A percentile compares a stretch with the other conserved stretches of the same genome.
These are phyloP conservation scores for Hipparchia sbordonii DNA, from an alignment of 2,888 invertebrate species.

Conservation along the genomic window DNA sequence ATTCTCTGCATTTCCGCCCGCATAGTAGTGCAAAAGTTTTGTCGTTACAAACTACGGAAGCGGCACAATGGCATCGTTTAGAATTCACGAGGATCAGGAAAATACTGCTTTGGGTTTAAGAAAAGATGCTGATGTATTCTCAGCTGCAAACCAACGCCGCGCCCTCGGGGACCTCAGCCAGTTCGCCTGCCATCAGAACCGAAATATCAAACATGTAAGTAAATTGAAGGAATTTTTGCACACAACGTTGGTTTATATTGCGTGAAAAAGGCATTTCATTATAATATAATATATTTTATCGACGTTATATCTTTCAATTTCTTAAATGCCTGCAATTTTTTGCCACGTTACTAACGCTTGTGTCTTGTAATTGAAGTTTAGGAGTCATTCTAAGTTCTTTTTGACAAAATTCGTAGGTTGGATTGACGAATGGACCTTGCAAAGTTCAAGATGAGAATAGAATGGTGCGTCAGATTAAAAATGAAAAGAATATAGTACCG, in stretches of 20 bases:
- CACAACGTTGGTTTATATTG: background rate
- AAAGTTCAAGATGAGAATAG: constrained; percentile 78
- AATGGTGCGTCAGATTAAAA: constrained; percentile 73
- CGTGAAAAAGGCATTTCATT: background rate
- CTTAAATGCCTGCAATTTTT: background rate
- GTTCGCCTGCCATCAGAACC: constrained; percentile 80
- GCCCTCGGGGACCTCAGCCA: constrained; percentile 85
- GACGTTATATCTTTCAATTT: background rate
- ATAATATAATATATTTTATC: background rate
- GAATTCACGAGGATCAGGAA: constrained; percentile 90
- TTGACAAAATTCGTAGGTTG: constrained; percentile 55
- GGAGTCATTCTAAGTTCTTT: background rate
- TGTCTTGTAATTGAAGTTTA: too few species aligned
- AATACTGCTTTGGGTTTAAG: constrained; percentile 83
- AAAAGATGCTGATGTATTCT: constrained; percentile 78
- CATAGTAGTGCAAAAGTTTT: constrained; percentile 50
- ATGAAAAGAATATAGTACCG: constrained; percentile 77
- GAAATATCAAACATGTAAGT: constrained; percentile 82
- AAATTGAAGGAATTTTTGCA: background rate
- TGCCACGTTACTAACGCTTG: background rate
- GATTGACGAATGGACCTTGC: constrained; percentile 72
- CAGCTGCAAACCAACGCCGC: constrained; percentile 81
- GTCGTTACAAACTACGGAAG: constrained; percentile 60
- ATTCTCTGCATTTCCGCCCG: constrained; percentile 52
- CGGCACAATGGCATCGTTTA: constrained; percentile 87